phyloP scores from a whole-genome alignment of 2,113 vertebrate species.

The Phrynosoma blainvillii region DNA sequence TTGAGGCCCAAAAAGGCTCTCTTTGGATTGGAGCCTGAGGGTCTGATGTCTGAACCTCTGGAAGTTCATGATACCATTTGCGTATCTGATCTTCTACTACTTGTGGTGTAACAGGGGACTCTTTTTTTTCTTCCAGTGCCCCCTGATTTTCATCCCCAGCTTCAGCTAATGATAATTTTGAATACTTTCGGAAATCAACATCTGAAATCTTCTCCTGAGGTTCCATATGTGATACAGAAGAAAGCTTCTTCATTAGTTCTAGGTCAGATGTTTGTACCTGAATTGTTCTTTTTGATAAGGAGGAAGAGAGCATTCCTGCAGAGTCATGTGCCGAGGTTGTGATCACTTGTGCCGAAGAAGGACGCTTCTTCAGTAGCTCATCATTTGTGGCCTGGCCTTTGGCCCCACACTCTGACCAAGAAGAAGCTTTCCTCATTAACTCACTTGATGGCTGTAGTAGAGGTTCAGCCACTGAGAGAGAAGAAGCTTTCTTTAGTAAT shows the following conservation, averaged over 20 bases:
- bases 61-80: conserved; percentile 34
- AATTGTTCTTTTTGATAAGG: not conserved
- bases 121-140: conserved; percentile 23
- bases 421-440: conserved; percentile 10
- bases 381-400: not conserved
- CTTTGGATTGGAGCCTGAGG: not conserved
- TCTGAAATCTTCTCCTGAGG: not conserved
- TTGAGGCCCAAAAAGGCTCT: not conserved
- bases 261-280: not conserved
- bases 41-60: not conserved
- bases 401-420: not conserved
- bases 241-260: conserved; percentile 3
- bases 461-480: conserved; percentile 12
- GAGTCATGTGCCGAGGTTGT: not conserved
- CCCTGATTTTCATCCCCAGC: not conserved
- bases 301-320: not conserved
- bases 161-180: conserved; percentile 16
- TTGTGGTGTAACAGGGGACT: not conserved
- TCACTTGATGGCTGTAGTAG: not conserved
- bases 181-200: not conserved
- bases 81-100: conserved; percentile 18
- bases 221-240: not conserved
- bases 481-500: conserved; percentile 17
- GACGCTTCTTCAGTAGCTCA: conserved; percentile 3
- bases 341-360: conserved; percentile 2